A percentile compares a stretch with the other conserved stretches of the same genome.
phyloP scores from a whole-genome alignment of 2,113 vertebrate genomes.

The Coryphaenoides rupestris region DNA sequence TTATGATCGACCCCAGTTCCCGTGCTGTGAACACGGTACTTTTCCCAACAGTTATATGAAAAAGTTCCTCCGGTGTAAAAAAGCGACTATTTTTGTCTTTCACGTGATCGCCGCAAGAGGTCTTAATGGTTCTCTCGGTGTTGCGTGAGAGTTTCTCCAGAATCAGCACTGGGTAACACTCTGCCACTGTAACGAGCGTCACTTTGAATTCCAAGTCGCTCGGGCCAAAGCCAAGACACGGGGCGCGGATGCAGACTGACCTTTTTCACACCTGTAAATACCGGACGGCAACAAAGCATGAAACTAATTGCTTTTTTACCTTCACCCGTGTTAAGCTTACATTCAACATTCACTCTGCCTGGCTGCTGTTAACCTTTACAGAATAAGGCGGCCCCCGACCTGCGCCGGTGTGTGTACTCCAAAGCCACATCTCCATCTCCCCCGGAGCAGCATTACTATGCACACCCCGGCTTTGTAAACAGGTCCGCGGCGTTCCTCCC shows the following conservation, averaged over 20 bases:
- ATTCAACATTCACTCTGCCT: conserved; percentile 40
- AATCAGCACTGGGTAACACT: conserved; percentile 12
- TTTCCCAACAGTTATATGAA: too few species aligned
- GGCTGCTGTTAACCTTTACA: conserved; percentile 55
- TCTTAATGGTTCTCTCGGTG: neutral
- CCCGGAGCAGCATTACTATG: neutral
- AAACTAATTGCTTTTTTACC: conserved; percentile 62
- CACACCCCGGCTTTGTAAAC: too few species aligned
- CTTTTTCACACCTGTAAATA: conserved; percentile 46
- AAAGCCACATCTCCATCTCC: conserved; percentile 32
- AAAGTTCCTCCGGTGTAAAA: too few species aligned
- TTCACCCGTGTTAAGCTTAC: conserved; percentile 39
- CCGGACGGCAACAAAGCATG: conserved; percentile 45
- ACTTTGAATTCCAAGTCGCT: conserved; percentile 23
- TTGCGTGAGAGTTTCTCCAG: neutral
- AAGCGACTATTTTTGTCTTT: too few species aligned
- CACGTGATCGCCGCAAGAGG: neutral
- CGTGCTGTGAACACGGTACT: too few species aligned
- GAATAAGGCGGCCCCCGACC: conserved; percentile 54
- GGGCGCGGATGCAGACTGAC: conserved; percentile 23
- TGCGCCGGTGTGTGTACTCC: neutral
- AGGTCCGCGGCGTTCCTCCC: too few species aligned
- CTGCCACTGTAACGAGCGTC: conserved; percentile 27
- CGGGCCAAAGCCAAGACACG: conserved; percentile 20
- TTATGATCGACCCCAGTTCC: too few species aligned